Conservation (phyloP, 2,113 vertebrate genomes). For the Ascaphus truei region DNA sequence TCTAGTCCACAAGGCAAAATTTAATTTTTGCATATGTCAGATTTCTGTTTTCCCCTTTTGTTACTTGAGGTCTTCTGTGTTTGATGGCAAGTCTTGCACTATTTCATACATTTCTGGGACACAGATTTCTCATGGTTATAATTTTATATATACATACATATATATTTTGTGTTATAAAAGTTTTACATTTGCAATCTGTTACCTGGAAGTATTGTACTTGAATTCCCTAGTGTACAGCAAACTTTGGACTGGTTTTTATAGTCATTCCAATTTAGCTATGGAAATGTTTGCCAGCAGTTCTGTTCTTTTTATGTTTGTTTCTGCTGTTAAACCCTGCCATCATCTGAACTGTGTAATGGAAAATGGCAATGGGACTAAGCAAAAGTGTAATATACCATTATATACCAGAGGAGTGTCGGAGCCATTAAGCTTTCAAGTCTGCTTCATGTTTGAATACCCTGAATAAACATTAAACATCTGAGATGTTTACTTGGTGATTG, state of each 20-base stretch:
- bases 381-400: constrained; percentile 35
- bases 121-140: constrained; percentile 57
- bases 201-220: constrained; percentile 65
- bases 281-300: constrained; percentile 47
- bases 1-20: constrained; percentile 36
- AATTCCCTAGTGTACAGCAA: constrained; percentile 51
- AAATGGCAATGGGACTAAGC: constrained; percentile 49
- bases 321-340: constrained; percentile 42
- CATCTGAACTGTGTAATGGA: constrained; percentile 37
- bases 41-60: constrained; percentile 8
- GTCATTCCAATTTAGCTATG: constrained; percentile 42
- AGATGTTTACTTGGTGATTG: constrained; percentile 64
- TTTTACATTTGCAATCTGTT: constrained; percentile 55
- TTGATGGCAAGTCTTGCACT: constrained; percentile 82
- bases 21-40: constrained; percentile 43
- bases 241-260: constrained; percentile 43
- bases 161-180: constrained; percentile 46
- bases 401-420: constrained; percentile 60
- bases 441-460: constrained; percentile 56
- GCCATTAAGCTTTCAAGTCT: constrained; percentile 70
- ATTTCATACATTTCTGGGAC: constrained; percentile 69
- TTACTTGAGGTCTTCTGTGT: constrained; percentile 76
- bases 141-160: constrained; percentile 36
- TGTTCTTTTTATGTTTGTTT: background rate
- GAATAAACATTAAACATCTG: constrained; percentile 47